A percentile compares a stretch with the other conserved stretches of the same genome.
Evolutionary conservation across 92 coral and sea anemone species (phyloP).

Genomic region (Phenganax marumi): DNA sequence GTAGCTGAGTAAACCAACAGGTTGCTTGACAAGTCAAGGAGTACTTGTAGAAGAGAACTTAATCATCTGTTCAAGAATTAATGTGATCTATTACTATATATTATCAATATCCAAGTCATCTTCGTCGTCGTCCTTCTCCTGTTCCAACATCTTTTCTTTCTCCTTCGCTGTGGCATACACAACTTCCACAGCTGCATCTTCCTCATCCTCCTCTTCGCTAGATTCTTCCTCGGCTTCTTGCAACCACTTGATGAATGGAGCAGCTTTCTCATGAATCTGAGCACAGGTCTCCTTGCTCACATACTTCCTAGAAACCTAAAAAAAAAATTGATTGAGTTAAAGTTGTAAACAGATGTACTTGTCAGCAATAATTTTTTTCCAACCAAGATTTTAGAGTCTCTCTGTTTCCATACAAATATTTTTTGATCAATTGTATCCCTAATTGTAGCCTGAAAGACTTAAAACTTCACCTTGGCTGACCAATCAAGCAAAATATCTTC

Average conservation of each 20-base stretch:
- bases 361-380: too few relatives aligned
- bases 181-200: conserved; percentile 74
- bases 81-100: conserved; percentile 44
- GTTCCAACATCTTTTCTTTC: conserved; percentile 62
- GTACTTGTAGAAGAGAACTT: neutral
- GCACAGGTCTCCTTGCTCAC: conserved; percentile 77
- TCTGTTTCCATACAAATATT: too few relatives aligned
- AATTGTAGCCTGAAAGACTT: too few relatives aligned
- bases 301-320: conserved; percentile 88
- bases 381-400: too few relatives aligned
- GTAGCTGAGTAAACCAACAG: too few relatives aligned
- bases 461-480: conserved; percentile 78
- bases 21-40: neutral
- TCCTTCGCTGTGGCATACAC: conserved; percentile 84
- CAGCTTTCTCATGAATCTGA: conserved; percentile 89
- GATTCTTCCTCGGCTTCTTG: conserved; percentile 98
- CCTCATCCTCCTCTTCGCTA: conserved; percentile 77
- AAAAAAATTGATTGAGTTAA: neutral
- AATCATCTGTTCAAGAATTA: neutral
- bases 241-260: conserved; percentile 90
- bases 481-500: conserved; percentile 87
- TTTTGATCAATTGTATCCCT: too few relatives aligned
- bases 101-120: conserved; percentile 95
- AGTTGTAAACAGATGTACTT: neutral
- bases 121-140: conserved; percentile 54